Conservation (phyloP, 2,888 invertebrate species). For the Parapristionchus giblindavisi region DNA sequence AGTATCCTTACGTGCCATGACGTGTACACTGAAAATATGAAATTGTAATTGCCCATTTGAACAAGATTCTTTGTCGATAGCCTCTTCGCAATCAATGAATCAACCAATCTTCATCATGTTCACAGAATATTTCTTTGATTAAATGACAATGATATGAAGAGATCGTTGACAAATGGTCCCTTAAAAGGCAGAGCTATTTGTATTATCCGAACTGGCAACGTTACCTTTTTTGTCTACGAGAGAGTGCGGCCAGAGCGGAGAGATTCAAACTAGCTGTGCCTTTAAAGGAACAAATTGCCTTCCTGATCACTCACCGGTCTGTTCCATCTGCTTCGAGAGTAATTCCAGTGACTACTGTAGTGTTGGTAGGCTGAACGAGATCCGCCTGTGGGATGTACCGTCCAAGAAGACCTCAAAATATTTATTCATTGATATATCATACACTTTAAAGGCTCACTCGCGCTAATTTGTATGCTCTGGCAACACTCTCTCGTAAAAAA, state of each 20-base stretch:
- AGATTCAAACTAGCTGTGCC: too few relatives aligned
- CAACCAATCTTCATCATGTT: too few relatives aligned
- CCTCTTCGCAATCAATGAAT: too few relatives aligned
- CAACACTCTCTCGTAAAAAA: too few relatives aligned
- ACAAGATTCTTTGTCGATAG: neutral
- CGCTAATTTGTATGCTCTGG: too few relatives aligned
- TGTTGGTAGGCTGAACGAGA: constrained; percentile 68
- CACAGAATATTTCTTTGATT: too few relatives aligned
- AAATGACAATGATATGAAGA: too few relatives aligned
- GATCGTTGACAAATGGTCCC: too few relatives aligned
- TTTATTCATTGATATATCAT: neutral
- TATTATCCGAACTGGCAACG: neutral
- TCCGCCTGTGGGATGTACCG: constrained; percentile 64
- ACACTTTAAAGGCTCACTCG: too few relatives aligned
- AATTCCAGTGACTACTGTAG: constrained; percentile 67
- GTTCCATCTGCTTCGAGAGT: constrained; percentile 52
- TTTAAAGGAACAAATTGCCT: neutral
- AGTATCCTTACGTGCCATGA: constrained; percentile 67
- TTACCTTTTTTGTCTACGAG: too few relatives aligned
- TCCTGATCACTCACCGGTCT: constrained; percentile 28
- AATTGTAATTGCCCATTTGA: neutral
- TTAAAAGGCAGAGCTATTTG: too few relatives aligned
- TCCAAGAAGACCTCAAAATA: constrained; percentile 42
- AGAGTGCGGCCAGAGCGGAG: too few relatives aligned
- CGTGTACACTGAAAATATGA: constrained; percentile 63